Evolutionary conservation across 1,140 invertebrate species (phyloP), one percentile per base, ranked within the genome.

Genomic region (Atta cephalotes): DNA sequence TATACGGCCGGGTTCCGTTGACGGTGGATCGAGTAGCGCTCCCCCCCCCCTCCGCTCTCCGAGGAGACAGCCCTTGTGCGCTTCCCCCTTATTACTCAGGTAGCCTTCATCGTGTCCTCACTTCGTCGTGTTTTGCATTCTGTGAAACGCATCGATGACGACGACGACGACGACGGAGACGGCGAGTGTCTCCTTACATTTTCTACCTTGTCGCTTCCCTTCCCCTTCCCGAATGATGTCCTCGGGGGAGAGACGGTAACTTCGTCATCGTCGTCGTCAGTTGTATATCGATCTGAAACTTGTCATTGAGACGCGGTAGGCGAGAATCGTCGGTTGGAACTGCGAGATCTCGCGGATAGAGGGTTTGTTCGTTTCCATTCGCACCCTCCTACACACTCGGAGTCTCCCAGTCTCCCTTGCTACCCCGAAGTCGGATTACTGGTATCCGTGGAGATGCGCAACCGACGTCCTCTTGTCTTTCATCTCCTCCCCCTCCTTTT

Each of bases 211-310:
- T 63, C 51, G 25, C 25, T 71, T n/a, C 16, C 5, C 31, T 35
- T n/a, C 14, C 3, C 21, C n/a, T 12, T 21, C 5, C 35, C 18
- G 58, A 1, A 31, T 1, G 5, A 18, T 9, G 14, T 71, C 51
- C 7, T 21, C 21, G 39, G 9, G 12, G 4, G 14, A 9, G 21
- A 63, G 16, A 35, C 16, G 25, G 14, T 18, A 21, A 14, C 49
- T 16, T 2, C 12, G n/a, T 16, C 45, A 7, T 21, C 80, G 63
- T 85, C 85, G 51, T 68, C 60, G n/a, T 51, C 85, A 86, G 85
- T 91, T 92, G 90, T 93, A 89, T 94, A 94, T 94, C 93, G 93
- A 94, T 94, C 93, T 94, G 91, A 53, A 12, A 60, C 92, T 89
- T 91, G 92, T 93, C 92, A 92, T 88, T 89, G 87, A 76, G 78